These are phyloP conservation scores for Sebastolobus alascanus DNA, from an alignment of 2,797 vertebrate species.

Conservation along the genomic window DNA sequence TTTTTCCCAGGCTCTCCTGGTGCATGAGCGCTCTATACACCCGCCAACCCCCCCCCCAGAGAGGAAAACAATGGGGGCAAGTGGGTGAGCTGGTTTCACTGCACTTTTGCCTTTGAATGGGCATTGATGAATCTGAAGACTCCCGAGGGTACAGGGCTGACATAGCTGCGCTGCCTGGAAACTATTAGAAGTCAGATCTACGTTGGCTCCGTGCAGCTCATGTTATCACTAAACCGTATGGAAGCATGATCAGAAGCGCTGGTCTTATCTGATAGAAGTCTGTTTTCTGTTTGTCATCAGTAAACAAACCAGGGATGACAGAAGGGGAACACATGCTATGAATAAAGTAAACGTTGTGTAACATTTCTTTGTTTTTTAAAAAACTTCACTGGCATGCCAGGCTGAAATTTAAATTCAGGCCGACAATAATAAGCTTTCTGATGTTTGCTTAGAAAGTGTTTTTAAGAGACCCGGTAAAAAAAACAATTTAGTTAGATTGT, in stretches of 20 bases:
- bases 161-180: constrained; percentile 9
- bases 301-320: neutral
- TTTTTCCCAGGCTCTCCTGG: constrained; percentile 69
- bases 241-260: constrained; percentile 1
- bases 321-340: constrained; percentile 13
- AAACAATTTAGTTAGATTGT: neutral
- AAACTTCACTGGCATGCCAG: neutral
- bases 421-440: constrained; percentile 1
- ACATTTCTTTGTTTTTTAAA: neutral
- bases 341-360: constrained; percentile 20
- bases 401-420: neutral
- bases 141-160: neutral
- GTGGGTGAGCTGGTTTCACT: constrained; percentile 45
- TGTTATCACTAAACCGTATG: neutral
- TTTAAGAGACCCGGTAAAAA: constrained; percentile 13
- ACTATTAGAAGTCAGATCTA: constrained; percentile 8
- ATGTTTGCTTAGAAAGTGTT: constrained; percentile 17
- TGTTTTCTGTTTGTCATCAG: constrained; percentile 12
- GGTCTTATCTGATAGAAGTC: neutral
- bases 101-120: constrained; percentile 49
- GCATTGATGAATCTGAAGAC: constrained; percentile 47
- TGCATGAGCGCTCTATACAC: constrained; percentile 35
- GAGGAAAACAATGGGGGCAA: constrained; percentile 56
- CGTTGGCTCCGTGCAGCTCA: neutral
- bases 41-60: constrained; percentile 40